Evolutionary conservation across 2,113 vertebrate genomes (phyloP), one percentile per base, ranked within the genome.

Genomic region (Scortum barcoo): DNA sequence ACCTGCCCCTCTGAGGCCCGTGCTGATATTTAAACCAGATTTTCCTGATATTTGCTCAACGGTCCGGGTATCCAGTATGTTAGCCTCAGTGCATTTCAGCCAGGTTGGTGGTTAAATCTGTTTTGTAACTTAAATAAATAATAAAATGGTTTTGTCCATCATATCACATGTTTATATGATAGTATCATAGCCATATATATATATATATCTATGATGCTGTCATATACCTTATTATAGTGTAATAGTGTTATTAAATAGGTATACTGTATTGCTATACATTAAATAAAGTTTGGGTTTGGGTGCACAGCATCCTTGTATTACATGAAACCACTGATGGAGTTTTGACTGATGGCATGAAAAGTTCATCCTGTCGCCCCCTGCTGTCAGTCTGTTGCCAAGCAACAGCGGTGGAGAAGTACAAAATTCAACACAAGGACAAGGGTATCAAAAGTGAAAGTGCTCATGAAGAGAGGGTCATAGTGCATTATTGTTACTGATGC

Each of bases 171-270:
- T 96, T 96, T 97, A 95, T 97, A 97, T 88, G 83, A 92, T 66
- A 84, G 73, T 83, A 88, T 90, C 82, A 91, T 84, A 71, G 88
- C 61, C 33, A n/a, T 82, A 66, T 76, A 78, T 80, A 46, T 46
- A n/a, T 82, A 66, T 76, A 78, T 80, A 46, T 46, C 86, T 88
- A 88, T 91, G 86, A 86, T 90, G 56, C 80, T 86, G 73, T 87
- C 81, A 87, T 87, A 86, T 88, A 81, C 63, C 57, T 72, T 89
- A 89, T 87, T 87, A 68, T 87, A 88, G 88, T 93, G 88, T 96
- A 95, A 96, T 97, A 96, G 96, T 98, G 96, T 97, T 97, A 97
- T 97, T 97, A 97, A 97, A 97, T 96, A 97, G 96, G 95, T 97
- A 95, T 95, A 96, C 95, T 97, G 97, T 97, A 97, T 97, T 97